phyloP scores from a whole-genome alignment of 1,140 invertebrate genomes.

The Drosophila nannoptera region DNA sequence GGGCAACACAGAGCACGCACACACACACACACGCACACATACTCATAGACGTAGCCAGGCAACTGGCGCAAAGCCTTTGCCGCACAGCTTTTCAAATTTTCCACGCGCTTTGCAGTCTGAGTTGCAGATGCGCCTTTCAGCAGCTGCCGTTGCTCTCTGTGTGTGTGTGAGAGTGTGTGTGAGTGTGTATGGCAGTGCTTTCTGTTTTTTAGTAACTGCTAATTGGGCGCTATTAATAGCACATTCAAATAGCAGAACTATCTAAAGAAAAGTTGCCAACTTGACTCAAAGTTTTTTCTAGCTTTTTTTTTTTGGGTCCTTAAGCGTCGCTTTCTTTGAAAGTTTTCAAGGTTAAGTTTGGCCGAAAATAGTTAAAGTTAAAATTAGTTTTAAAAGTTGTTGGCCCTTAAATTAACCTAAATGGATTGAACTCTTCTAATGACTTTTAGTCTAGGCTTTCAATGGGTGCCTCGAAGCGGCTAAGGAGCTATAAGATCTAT shows the following conservation, averaged over 20 bases:
- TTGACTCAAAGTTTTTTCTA: not conserved
- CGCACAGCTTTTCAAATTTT: conserved; percentile 1
- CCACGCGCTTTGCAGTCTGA: too few relatives aligned
- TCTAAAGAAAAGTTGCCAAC: not conserved
- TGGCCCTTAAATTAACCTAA: too few relatives aligned
- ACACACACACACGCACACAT: not conserved
- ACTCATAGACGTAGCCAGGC: not conserved
- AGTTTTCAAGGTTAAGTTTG: too few relatives aligned
- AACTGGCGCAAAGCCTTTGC: conserved; percentile 1
- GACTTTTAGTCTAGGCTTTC: too few relatives aligned
- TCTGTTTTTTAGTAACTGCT: conserved; percentile 1
- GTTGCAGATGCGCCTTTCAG: not conserved
- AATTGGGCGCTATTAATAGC: conserved; percentile 15
- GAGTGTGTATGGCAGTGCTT: not conserved
- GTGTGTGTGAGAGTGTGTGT: not conserved
- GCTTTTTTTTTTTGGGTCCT: too few relatives aligned
- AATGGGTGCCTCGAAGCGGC: too few relatives aligned
- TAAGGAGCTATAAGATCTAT: too few relatives aligned
- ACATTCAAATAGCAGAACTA: not conserved
- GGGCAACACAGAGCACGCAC: not conserved
- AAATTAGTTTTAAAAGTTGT: too few relatives aligned
- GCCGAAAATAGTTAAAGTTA: too few relatives aligned
- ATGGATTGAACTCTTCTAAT: too few relatives aligned
- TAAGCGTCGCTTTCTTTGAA: too few relatives aligned
- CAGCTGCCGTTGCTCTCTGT: too few relatives aligned